A percentile compares a stretch with the other conserved stretches of the same genome.
These are phyloP conservation scores for Urosaurus nigricauda DNA, from an alignment of 2,797 vertebrate species.

Conservation along the genomic window DNA sequence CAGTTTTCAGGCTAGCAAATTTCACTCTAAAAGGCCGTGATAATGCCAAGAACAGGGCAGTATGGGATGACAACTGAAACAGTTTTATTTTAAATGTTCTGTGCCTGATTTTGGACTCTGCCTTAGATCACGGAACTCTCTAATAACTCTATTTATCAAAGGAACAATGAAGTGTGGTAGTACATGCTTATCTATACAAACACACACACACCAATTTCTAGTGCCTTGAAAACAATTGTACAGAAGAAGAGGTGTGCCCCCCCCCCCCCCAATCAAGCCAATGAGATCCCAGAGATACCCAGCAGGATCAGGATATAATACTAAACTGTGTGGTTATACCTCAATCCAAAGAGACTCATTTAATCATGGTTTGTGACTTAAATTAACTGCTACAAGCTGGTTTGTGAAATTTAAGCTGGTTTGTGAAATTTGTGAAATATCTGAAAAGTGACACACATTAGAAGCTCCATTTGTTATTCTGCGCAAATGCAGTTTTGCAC, in stretches of 20 bases:
- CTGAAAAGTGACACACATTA: background rate
- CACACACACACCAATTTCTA: background rate
- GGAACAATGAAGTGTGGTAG: background rate
- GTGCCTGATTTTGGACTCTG: background rate
- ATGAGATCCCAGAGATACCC: background rate
- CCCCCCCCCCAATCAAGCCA: background rate
- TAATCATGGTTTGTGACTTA: background rate
- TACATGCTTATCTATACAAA: background rate
- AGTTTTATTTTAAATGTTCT: background rate
- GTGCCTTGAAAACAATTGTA: background rate
- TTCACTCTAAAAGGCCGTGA: background rate
- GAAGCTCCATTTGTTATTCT: background rate
- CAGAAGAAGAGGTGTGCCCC: background rate
- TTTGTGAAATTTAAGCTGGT: background rate
- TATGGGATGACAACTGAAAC: background rate
- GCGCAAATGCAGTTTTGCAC: background rate
- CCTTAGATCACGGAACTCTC: background rate
- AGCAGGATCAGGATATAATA: background rate
- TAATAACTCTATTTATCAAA: background rate
- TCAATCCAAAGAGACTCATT: background rate
- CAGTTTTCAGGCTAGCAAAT: background rate
- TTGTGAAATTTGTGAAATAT: background rate
- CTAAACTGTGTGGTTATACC: background rate
- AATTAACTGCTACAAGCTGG: background rate
- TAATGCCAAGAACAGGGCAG: background rate